Percentiles rank a stretch among this genome's conserved stretches.
Conservation (phyloP, 1,140 invertebrate species). For the Hirudo medicinalis region DNA sequence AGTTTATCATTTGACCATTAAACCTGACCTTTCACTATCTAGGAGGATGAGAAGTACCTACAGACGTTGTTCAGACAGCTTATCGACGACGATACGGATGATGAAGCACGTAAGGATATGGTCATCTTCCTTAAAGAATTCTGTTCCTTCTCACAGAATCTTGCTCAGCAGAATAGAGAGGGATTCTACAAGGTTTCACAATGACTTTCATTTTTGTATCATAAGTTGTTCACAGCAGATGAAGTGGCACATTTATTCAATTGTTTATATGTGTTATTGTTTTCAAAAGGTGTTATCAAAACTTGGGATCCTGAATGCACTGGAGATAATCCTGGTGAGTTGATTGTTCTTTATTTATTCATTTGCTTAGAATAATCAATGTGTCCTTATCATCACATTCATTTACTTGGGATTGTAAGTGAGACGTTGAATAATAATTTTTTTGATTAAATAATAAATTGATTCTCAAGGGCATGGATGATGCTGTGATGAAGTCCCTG, state of each 20-base stretch:
- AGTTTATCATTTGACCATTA: no score
- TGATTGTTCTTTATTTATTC: slow-evolving; percentile 1
- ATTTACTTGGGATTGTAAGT: no score
- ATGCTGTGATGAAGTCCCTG: slow-evolving; percentile 76
- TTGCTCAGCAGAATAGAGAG: slow-evolving; percentile 91
- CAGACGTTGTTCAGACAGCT: slow-evolving; percentile 84
- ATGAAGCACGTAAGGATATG: slow-evolving; percentile 75
- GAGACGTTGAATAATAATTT: neutral
- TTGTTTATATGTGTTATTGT: slow-evolving; percentile 25
- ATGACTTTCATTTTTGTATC: neutral
- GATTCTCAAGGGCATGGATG: slow-evolving; percentile 53
- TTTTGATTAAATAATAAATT: slow-evolving; percentile 12
- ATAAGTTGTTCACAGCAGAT: no score
- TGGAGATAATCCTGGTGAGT: slow-evolving; percentile 76
- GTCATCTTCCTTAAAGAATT: slow-evolving; percentile 97
- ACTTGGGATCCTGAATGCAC: slow-evolving; percentile 77
- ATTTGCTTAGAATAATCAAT: no score
- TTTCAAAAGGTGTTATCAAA: slow-evolving; percentile 70
- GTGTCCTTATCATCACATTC: no score
- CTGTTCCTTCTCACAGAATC: slow-evolving; percentile 94
- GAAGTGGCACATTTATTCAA: no score
- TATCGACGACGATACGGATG: slow-evolving; percentile 68
- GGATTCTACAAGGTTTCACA: slow-evolving; percentile 70
- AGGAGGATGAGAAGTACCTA: slow-evolving; percentile 92
- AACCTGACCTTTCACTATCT: slow-evolving; percentile 27